Evolutionary conservation across 2,113 vertebrate genomes (phyloP), one percentile per base, ranked within the genome.

Genomic region (Galeopterus variegatus): DNA sequence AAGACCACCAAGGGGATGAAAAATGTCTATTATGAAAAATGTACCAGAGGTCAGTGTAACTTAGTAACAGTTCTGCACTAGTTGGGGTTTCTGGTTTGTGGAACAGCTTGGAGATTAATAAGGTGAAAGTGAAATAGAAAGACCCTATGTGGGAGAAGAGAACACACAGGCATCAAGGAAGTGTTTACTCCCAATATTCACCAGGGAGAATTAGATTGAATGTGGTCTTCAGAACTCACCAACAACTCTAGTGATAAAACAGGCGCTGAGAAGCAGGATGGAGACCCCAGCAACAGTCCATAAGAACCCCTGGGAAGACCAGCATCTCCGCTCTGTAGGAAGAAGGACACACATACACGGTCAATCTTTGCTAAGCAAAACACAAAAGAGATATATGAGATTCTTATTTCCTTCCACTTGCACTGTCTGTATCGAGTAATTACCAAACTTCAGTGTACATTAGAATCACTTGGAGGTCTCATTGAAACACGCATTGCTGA

Each of bases 161-260:
- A 96, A 77, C 36, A 12, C 14, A 41, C 3, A 95, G 70, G 17
- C n/a, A 65, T 14, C 21, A 77, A 83, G 15, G n/a, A 93, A 88
- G 18, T 54, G 81, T 75, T 85, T 58, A 69, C 26, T 80, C 24
- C 18, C 72, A 60, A 26, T 52, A 45, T 77, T 52, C 54, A 26
- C 21, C 26, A 50, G 10, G 2, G 48, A 82, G n/a, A 73, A 56
- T 76, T 41, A 70, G 9, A 54, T 41, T 80, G 10, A 81, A 76
- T 86, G 77, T 64, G 81, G 88, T 24, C 52, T 72, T 96, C 62
- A 79, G 50, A 88, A 97, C 97, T 60, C 50, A 98, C 97, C 91
- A 26, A 96, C 67, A 95, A 97, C 97, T 96, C 77, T 93, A 69
- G 88, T 72, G 45, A 97, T 89, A 41, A 98, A 98, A 65, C 97